Evolutionary conservation across 1,140 invertebrate genomes (phyloP).

Genomic region (Calephelis virginiensis): DNA sequence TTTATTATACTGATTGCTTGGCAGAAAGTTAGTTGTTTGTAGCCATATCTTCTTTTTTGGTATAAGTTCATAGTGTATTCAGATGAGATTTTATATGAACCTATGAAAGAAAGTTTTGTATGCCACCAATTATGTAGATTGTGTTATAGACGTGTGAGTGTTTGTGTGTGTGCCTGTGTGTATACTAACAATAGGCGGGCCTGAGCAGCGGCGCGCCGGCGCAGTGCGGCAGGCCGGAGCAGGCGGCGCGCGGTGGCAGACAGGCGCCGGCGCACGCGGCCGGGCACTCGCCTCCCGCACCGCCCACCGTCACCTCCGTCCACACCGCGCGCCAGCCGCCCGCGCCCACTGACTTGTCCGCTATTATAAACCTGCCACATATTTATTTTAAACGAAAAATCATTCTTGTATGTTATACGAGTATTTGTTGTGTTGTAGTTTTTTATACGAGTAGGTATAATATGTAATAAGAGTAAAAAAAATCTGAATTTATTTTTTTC

Average conservation of each 20-base stretch:
- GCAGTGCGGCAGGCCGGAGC: slow-evolving; percentile 66
- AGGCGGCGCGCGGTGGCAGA: slow-evolving; percentile 56
- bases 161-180: slow-evolving; percentile 13
- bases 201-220: slow-evolving; percentile 39
- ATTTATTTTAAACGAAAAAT: not conserved
- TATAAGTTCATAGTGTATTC: too few relatives aligned
- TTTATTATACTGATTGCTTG: too few relatives aligned
- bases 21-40: too few relatives aligned
- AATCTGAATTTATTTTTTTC: too few relatives aligned
- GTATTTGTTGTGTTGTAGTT: too few relatives aligned
- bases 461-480: too few relatives aligned
- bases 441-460: too few relatives aligned
- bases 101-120: too few relatives aligned
- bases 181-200: slow-evolving; percentile 65
- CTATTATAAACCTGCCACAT: slow-evolving; percentile 81
- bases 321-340: slow-evolving; percentile 92
- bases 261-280: slow-evolving; percentile 55
- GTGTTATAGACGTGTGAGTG: not conserved
- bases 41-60: too few relatives aligned
- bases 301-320: slow-evolving; percentile 89
- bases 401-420: not conserved
- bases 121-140: not conserved
- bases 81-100: too few relatives aligned
- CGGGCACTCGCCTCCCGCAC: slow-evolving; percentile 88
- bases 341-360: slow-evolving; percentile 81